Base-by-base conservation (phyloP, 2,888 invertebrate genomes). In the Tyria jacobaeae region DNA sequence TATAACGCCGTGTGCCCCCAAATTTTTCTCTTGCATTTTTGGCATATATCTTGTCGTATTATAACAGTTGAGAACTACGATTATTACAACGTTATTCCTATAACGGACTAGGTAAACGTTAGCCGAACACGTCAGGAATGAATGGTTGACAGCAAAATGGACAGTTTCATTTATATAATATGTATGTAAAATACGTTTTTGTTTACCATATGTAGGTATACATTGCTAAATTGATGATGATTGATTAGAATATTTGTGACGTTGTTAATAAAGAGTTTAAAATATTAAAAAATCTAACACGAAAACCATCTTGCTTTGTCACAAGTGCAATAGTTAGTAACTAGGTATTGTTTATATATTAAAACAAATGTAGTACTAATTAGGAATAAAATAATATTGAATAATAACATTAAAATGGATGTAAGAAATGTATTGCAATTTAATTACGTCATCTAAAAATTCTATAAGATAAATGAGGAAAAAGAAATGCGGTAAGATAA, bases 71-170 rank as follows among this genome's bases (percentile, higher is more conserved):
- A 75, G 72, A 73, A 80, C 73, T 79, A 83, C 75, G 68, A 71
- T 64, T 76, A 79, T 71, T 50, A 55, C 73, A 79, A 80, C 73
- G 78, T 81, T 80, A 83, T 71, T 76, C 77, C 78, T 82, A 78
- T 73, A 73, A 64, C 66, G 77, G 83, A 83, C 79, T 81, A 81
- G 82, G 81, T 77, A 73, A 81, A 81, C 78, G 75, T 76, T 75
- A 0, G 21, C 52, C 41, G 35, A 54, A 50, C 49, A 64, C 57
- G 58, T 37, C 73, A 78, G 73, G 64, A 78, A 76, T 70, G 62
- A 72, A 70, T 75, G 64, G 62, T 60, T 50, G 44, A 70, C 31
- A 47, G 1, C 56, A 56, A 73, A 21, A 61, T 70, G 70, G 70
- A 73, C 64, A 70, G 54, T 24, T 63, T 64, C 27, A 51, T 35